Evolutionary conservation across 2,888 invertebrate genomes (phyloP), one percentile per base, ranked within the genome.

Genomic region (Drosophila austrosaltans): DNA sequence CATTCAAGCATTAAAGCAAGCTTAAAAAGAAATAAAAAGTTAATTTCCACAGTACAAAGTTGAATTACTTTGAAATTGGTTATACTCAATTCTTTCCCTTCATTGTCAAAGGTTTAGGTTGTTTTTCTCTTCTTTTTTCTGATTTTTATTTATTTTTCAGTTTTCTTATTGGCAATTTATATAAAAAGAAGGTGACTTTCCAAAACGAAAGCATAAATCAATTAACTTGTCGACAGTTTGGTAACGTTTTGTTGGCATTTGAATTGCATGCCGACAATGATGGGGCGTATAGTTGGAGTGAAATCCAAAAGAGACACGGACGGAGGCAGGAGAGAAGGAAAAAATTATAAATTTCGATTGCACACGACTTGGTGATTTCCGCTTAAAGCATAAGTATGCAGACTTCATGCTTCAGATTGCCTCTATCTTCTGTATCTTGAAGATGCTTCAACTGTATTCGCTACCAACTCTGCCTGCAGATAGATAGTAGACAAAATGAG

Each of bases 161-260:
- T 42, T 42, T 42, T 42, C 42, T 42, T 16, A 16, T 54, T 20
- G 36, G 39, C 57, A 36, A 22, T 39, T 78, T 83, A 86, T 77
- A 72, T 77, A 58, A 72, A 12, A 58, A 70, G 25, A 48, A 48
- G 48, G 48, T 48, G 48, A 48, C 48, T 48, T 48, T 48, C 48
- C 48, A 48, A 48, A 48, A 25, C 22, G 48, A 48, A 65, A 56
- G 59, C 75, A 78, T 82, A 84, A 81, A 78, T 84, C 85, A 84
- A 82, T 87, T 82, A 79, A 82, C 75, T 48, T 73, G 76, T 78
- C 82, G 72, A 81, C 78, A 76, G 76, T 81, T 82, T 77, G 76
- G 75, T 75, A 79, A 75, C 75, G 69, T 65, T 66, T 63, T 72
- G 57, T 57, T 57, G 57, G 22, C 57, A 20, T 32, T 10, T 20